Conservation (phyloP, 2,113 vertebrate species). For the Tauraco erythrolophus region DNA sequence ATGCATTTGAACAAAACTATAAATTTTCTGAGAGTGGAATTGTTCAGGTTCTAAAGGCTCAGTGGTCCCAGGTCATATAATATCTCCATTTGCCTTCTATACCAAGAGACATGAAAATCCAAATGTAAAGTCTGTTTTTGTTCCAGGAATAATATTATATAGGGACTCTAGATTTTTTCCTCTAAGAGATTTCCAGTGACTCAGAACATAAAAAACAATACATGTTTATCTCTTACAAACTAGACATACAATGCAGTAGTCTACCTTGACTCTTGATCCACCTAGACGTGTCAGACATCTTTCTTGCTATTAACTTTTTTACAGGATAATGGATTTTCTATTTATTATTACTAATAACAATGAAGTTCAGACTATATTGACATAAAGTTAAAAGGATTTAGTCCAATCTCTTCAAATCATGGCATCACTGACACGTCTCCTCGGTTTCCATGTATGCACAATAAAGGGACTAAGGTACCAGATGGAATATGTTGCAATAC, state of each 20-base stretch:
- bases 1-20: not conserved
- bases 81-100: not conserved
- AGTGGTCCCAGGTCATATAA: not conserved
- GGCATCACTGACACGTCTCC: not conserved
- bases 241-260: not conserved
- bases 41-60: not conserved
- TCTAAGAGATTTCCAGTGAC: not conserved
- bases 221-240: not conserved
- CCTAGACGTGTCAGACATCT: not conserved
- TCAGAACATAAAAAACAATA: not conserved
- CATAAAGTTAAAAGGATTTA: not conserved
- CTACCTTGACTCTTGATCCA: not conserved
- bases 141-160: not conserved
- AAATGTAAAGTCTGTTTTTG: not conserved
- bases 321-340: not conserved
- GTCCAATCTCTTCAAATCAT: not conserved
- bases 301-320: not conserved
- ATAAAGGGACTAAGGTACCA: not conserved
- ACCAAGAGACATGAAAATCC: not conserved
- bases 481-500: not conserved
- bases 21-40: not conserved
- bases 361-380: not conserved
- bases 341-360: not conserved
- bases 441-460: not conserved
- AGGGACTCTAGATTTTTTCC: not conserved